Conservation (phyloP, 1,140 invertebrate genomes). For the Drosophila kepulauana region DNA sequence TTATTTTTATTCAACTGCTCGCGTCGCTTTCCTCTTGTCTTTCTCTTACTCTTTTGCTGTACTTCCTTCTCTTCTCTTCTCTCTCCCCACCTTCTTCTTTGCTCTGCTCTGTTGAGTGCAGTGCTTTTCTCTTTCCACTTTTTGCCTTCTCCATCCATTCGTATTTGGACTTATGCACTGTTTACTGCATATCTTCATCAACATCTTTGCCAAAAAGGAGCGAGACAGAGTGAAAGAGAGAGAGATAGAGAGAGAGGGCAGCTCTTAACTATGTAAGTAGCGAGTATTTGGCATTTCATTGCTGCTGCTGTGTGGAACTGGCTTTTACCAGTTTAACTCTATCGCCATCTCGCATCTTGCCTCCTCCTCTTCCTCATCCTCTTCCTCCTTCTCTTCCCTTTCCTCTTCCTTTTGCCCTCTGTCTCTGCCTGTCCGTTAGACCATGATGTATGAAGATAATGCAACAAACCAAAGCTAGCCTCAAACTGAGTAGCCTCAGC, state of each 20-base stretch:
- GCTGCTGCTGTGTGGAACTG: constrained; percentile 9
- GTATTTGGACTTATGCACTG: constrained; percentile 33
- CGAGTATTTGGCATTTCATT: constrained; percentile 6
- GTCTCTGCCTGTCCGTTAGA: neutral
- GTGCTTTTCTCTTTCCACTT: neutral
- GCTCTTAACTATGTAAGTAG: constrained; percentile 15
- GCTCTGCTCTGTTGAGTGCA: neutral
- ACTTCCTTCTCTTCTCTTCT: neutral
- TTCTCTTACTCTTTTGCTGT: neutral
- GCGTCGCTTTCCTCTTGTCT: neutral
- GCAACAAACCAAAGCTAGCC: constrained; percentile 24
- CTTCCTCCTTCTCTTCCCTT: neutral
- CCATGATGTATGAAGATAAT: constrained; percentile 22
- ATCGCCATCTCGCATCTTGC: neutral
- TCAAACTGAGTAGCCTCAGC: neutral
- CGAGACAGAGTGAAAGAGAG: neutral
- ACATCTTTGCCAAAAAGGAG: constrained; percentile 39
- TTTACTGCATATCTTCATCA: constrained; percentile 46
- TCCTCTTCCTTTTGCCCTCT: neutral
- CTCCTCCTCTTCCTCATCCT: neutral
- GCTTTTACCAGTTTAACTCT: constrained; percentile 13
- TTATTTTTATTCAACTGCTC: constrained; percentile 16
- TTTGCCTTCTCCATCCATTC: neutral
- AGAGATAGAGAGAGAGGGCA: neutral
- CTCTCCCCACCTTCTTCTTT: neutral